Conservation (phyloP, 1,140 invertebrate genomes). For the Brachionus asplanchnoidis region DNA sequence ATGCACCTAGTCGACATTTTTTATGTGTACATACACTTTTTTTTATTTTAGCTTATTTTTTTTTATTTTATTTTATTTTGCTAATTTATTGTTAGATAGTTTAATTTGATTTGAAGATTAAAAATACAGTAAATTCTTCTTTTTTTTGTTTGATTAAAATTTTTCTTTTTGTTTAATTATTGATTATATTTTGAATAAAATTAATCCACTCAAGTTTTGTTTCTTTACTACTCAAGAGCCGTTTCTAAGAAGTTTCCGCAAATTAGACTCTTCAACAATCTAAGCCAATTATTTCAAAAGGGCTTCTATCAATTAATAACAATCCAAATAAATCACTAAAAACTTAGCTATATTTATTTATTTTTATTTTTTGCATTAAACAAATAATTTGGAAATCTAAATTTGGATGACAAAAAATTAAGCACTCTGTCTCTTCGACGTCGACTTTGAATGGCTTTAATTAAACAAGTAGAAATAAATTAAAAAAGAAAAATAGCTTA, state of each 20-base stretch:
- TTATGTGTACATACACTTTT: background rate
- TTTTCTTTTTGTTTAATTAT: slow-evolving; percentile 5
- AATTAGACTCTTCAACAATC: background rate
- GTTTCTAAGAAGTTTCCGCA: background rate
- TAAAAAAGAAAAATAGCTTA: no score
- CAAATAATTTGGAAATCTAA: background rate
- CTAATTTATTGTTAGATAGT: background rate
- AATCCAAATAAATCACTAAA: background rate
- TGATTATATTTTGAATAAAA: slow-evolving; percentile 6
- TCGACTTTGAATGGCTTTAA: background rate
- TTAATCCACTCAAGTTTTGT: background rate
- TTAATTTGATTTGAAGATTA: background rate
- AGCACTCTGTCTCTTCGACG: background rate
- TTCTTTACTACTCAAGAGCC: background rate
- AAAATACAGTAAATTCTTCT: background rate
- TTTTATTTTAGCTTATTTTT: background rate
- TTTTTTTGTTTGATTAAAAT: background rate
- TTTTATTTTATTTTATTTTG: background rate
- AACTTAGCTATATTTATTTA: background rate
- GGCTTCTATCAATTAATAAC: background rate
- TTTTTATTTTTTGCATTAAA: background rate
- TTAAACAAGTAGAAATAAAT: background rate
- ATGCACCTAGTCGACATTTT: background rate
- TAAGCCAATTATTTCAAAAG: background rate
- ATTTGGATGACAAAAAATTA: background rate